A percentile compares a stretch with the other conserved stretches of the same genome.
Evolutionary conservation across 1,140 invertebrate genomes (phyloP).

Genomic region (Laupala kohalensis): DNA sequence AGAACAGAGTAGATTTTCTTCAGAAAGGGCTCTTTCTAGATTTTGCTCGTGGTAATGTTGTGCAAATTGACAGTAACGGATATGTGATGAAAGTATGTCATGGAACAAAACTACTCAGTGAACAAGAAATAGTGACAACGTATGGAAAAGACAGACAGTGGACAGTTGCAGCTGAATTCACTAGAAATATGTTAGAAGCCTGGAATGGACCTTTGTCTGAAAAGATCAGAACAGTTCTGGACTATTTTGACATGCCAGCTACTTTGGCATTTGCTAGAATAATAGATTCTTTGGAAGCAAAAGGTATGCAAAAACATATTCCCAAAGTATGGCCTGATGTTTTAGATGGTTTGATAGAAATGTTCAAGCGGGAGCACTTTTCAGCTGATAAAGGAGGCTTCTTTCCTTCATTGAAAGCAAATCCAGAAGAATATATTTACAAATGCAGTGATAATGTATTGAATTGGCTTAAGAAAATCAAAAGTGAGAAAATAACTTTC

Average conservation of each 20-base stretch:
- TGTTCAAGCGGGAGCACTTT: conserved; percentile 50
- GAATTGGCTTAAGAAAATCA: conserved; percentile 45
- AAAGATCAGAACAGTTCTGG: conserved; percentile 50
- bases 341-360: conserved; percentile 41
- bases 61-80: conserved; percentile 48
- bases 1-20: conserved; percentile 45
- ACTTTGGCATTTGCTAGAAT: conserved; percentile 53
- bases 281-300: conserved; percentile 53
- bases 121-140: conserved; percentile 39
- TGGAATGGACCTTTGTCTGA: conserved; percentile 46
- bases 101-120: conserved; percentile 45
- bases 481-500: conserved; percentile 44
- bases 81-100: conserved; percentile 50
- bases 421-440: conserved; percentile 50
- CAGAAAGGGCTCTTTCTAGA: conserved; percentile 66
- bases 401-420: conserved; percentile 43
- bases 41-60: conserved; percentile 53
- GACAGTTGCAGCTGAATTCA: conserved; percentile 39
- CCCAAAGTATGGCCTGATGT: conserved; percentile 57
- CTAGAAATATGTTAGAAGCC: conserved; percentile 37
- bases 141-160: conserved; percentile 49
- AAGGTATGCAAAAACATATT: conserved; percentile 24
- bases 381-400: conserved; percentile 38
- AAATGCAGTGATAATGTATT: conserved; percentile 42
- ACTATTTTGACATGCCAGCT: conserved; percentile 63